Evolutionary conservation across 2,113 vertebrate species (phyloP).

Genomic region (Tapirus terrestris): DNA sequence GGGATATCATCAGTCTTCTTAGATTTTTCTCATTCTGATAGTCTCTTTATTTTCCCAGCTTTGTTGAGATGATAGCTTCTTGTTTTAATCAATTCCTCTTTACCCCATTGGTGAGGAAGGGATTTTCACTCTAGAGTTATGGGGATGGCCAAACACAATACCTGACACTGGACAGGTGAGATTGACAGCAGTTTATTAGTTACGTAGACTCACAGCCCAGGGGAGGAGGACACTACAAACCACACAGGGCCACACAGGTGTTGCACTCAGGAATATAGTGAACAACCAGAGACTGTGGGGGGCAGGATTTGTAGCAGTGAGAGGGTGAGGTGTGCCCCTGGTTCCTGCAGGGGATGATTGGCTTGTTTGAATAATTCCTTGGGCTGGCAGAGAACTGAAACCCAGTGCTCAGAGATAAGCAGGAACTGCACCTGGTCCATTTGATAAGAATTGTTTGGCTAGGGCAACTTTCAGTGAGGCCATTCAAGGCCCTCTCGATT

Average conservation of each 20-base stretch:
- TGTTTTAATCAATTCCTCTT: background rate
- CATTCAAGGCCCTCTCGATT: background rate
- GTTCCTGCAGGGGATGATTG: background rate
- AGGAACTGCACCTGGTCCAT: background rate
- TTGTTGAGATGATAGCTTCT: background rate
- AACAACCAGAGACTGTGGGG: background rate
- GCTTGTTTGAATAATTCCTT: background rate
- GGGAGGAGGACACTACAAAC: background rate
- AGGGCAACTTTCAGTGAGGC: background rate
- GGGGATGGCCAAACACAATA: background rate
- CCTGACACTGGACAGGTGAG: background rate
- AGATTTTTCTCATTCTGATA: background rate
- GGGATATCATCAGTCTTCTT: background rate
- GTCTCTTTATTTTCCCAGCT: background rate
- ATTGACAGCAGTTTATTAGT: background rate
- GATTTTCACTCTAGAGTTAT: background rate
- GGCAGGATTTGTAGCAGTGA: background rate
- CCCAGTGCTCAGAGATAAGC: background rate
- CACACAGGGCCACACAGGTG: background rate
- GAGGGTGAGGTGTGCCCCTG: background rate
- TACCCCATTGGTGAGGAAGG: background rate
- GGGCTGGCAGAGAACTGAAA: background rate
- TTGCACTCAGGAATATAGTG: background rate
- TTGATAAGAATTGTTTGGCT: slow-evolving; percentile 7
- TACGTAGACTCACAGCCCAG: background rate